Conservation (phyloP, 2,888 invertebrate genomes). For the Andrena bucephala region DNA sequence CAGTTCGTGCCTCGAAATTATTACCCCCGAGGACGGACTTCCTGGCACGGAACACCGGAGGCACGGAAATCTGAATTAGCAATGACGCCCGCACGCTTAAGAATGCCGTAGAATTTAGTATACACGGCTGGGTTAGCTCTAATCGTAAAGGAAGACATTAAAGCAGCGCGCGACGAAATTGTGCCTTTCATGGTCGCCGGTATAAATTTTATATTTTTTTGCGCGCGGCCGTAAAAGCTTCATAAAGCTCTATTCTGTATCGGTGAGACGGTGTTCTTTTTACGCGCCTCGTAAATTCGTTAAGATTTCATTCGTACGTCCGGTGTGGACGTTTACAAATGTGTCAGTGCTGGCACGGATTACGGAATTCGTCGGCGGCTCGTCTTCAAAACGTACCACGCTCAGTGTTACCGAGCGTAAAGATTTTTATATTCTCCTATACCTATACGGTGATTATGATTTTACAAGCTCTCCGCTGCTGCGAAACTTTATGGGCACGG, state of each 20-base stretch:
- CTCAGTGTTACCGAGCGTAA: too few species aligned
- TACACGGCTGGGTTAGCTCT: slow-evolving; percentile 12
- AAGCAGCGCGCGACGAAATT: slow-evolving; percentile 46
- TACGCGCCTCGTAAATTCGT: slow-evolving; percentile 41
- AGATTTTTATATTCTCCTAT: too few species aligned
- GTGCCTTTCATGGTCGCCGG: slow-evolving; percentile 47
- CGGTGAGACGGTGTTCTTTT: slow-evolving; percentile 35
- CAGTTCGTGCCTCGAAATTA: not conserved
- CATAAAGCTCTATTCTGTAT: slow-evolving; percentile 41
- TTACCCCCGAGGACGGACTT: not conserved
- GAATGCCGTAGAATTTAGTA: slow-evolving; percentile 36
- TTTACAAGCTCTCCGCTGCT: too few species aligned
- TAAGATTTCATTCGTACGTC: slow-evolving; percentile 28
- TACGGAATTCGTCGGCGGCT: not conserved
- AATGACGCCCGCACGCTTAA: slow-evolving; percentile 16
- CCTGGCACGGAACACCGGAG: not conserved
- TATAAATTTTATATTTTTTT: slow-evolving; percentile 59
- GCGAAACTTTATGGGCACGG: too few species aligned
- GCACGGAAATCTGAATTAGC: slow-evolving; percentile 22
- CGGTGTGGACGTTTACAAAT: slow-evolving; percentile 3
- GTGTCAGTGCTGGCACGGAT: not conserved
- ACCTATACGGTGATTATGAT: too few species aligned
- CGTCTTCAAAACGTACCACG: too few species aligned
- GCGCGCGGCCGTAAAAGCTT: slow-evolving; percentile 46
- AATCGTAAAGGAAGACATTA: slow-evolving; percentile 51